These are phyloP conservation scores for Sylvilagus bachmani DNA, from an alignment of 2,113 vertebrate genomes.

Conservation along the genomic window DNA sequence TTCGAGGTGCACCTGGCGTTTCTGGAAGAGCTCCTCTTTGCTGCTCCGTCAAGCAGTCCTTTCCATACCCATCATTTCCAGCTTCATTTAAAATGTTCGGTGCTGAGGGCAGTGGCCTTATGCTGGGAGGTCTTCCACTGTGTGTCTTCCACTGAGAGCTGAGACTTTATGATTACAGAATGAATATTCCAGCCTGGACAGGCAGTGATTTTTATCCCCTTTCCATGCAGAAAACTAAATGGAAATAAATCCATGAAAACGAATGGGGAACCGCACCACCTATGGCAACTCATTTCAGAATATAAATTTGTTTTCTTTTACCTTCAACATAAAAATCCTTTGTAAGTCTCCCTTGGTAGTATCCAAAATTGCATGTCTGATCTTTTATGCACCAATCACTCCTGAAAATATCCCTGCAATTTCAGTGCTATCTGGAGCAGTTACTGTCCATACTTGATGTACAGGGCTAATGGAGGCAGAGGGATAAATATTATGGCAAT, in stretches of 20 bases:
- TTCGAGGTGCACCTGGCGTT: slow-evolving; percentile 54
- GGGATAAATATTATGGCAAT: slow-evolving; percentile 85
- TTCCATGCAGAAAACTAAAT: slow-evolving; percentile 77
- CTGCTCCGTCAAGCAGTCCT: slow-evolving; percentile 56
- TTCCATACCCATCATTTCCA: slow-evolving; percentile 72
- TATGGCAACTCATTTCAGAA: slow-evolving; percentile 84
- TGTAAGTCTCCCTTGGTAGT: slow-evolving; percentile 84
- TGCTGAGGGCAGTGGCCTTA: slow-evolving; percentile 61
- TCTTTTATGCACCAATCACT: slow-evolving; percentile 84
- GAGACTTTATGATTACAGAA: slow-evolving; percentile 68
- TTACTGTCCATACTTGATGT: slow-evolving; percentile 77
- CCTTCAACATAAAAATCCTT: slow-evolving; percentile 82
- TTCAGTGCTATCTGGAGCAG: slow-evolving; percentile 82
- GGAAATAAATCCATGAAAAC: slow-evolving; percentile 82
- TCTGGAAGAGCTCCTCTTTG: slow-evolving; percentile 36
- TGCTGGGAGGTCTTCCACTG: slow-evolving; percentile 37
- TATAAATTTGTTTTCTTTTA: slow-evolving; percentile 87
- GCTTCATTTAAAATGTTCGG: slow-evolving; percentile 74
- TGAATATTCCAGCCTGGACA: slow-evolving; percentile 48
- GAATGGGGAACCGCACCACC: slow-evolving; percentile 60
- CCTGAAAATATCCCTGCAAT: slow-evolving; percentile 84
- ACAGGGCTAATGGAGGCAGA: slow-evolving; percentile 81
- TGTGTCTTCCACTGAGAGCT: background rate
- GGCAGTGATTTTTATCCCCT: slow-evolving; percentile 37
- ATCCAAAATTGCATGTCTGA: slow-evolving; percentile 84